phyloP scores from a whole-genome alignment of 2,797 vertebrate species.

The Spinus olivaceus region DNA sequence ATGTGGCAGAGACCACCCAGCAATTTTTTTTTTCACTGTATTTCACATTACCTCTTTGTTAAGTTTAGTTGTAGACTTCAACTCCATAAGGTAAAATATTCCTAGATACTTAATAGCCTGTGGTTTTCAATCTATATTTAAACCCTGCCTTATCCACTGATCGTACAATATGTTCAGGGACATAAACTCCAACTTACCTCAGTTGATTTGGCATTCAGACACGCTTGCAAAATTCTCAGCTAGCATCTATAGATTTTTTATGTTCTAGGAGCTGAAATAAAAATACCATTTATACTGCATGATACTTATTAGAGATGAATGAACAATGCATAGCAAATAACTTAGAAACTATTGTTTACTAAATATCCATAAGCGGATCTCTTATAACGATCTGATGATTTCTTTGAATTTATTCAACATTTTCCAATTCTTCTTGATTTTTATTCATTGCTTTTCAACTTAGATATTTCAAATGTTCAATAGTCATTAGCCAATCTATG shows the following conservation, averaged over 20 bases:
- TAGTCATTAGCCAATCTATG: not conserved
- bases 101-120: slow-evolving; percentile 57
- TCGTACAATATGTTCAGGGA: slow-evolving; percentile 51
- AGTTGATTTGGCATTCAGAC: slow-evolving; percentile 20
- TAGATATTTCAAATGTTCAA: not conserved
- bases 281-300: not conserved
- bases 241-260: slow-evolving; percentile 23
- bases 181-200: slow-evolving; percentile 56
- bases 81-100: slow-evolving; percentile 60
- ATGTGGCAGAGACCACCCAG: slow-evolving; percentile 46
- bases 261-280: not conserved
- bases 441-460: not conserved
- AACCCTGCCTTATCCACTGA: slow-evolving; percentile 42
- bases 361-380: not conserved
- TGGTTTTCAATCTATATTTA: slow-evolving; percentile 65
- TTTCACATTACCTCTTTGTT: slow-evolving; percentile 56
- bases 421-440: not conserved
- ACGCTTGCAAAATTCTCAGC: not conserved
- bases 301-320: not conserved
- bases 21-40: slow-evolving; percentile 27
- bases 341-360: not conserved
- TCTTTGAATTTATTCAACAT: not conserved
- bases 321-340: not conserved
- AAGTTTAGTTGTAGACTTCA: slow-evolving; percentile 36
- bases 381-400: not conserved